phyloP scores from a whole-genome alignment of 1,140 invertebrate species.

The Monochamus saltuarius region DNA sequence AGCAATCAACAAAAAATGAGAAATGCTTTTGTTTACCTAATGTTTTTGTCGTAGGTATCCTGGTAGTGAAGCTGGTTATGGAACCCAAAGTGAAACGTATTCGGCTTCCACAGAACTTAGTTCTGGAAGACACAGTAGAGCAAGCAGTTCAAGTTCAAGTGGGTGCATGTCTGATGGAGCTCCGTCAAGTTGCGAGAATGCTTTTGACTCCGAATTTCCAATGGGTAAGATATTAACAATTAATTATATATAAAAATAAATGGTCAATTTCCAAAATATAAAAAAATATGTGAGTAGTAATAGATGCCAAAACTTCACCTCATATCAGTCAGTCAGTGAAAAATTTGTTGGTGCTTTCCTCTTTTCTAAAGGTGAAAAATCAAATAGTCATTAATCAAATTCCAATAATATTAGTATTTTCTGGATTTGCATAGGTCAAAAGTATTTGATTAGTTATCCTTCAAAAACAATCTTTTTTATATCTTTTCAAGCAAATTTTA shows the following conservation, averaged over 20 bases:
- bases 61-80: conserved; percentile 48
- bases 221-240: conserved; percentile 56
- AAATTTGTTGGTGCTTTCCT: too few relatives aligned
- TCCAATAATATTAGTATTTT: too few relatives aligned
- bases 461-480: too few relatives aligned
- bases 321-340: too few relatives aligned
- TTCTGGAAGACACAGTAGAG: conserved; percentile 61
- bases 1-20: conserved; percentile 42
- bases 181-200: conserved; percentile 69
- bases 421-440: too few relatives aligned
- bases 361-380: too few relatives aligned
- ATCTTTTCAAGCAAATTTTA: too few relatives aligned
- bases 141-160: conserved; percentile 77
- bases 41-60: conserved; percentile 37
- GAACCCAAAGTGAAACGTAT: conserved; percentile 49
- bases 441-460: too few relatives aligned
- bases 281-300: too few relatives aligned
- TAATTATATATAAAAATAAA: conserved; percentile 2
- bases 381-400: too few relatives aligned
- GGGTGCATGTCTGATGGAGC: conserved; percentile 76
- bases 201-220: conserved; percentile 75
- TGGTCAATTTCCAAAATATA: too few relatives aligned
- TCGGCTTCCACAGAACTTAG: conserved; percentile 46
- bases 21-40: conserved; percentile 41
- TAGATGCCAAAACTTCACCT: too few relatives aligned